These are phyloP conservation scores for Teinopalpus imperialis DNA, from an alignment of 2,888 invertebrate genomes.

Conservation along the genomic window DNA sequence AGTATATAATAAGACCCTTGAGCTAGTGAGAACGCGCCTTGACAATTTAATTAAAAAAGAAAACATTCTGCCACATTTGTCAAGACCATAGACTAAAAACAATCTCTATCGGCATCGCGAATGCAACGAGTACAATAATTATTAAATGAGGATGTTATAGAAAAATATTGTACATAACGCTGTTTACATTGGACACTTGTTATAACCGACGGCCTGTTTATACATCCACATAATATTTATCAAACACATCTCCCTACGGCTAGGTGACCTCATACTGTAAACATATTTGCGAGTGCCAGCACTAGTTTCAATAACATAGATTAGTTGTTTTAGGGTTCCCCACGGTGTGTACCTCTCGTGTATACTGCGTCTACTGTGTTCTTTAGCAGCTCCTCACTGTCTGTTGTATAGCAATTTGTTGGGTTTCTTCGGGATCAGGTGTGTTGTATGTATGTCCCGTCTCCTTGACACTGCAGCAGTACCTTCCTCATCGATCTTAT, in stretches of 20 bases:
- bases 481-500: too few relatives aligned
- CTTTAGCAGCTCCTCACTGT: too few relatives aligned
- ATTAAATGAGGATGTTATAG: slow-evolving; percentile 35
- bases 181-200: slow-evolving; percentile 53
- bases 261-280: slow-evolving; percentile 64
- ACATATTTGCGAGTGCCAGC: slow-evolving; percentile 49
- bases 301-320: slow-evolving; percentile 36
- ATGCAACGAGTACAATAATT: slow-evolving; percentile 6
- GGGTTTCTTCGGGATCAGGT: too few relatives aligned
- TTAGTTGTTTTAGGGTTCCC: slow-evolving; percentile 32
- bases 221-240: slow-evolving; percentile 54
- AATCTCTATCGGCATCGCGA: background rate
- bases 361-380: too few relatives aligned
- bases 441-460: too few relatives aligned
- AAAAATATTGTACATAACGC: slow-evolving; percentile 40
- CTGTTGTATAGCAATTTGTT: too few relatives aligned
- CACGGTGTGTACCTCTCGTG: too few relatives aligned
- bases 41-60: too few relatives aligned
- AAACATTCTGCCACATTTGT: too few relatives aligned
- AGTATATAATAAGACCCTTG: too few relatives aligned
- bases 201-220: slow-evolving; percentile 51
- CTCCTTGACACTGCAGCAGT: too few relatives aligned
- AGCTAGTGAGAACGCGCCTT: too few relatives aligned
- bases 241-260: slow-evolving; percentile 55
- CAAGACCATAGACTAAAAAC: slow-evolving; percentile 9